Conservation (phyloP, 2,797 vertebrate species). For the Onychomys torridus region DNA sequence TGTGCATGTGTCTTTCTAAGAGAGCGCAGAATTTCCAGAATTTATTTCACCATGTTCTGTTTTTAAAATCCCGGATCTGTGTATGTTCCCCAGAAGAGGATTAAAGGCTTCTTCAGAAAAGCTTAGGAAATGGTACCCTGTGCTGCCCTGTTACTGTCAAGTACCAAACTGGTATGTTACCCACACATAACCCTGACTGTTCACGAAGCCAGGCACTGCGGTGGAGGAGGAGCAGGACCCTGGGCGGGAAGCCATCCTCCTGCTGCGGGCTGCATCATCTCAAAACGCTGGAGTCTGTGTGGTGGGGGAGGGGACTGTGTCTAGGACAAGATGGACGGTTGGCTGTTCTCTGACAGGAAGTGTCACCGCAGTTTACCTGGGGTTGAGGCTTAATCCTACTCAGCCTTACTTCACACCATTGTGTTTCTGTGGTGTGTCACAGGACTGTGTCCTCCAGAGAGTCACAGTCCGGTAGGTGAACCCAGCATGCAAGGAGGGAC, state of each 20-base stretch:
- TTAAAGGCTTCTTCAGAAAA: background rate
- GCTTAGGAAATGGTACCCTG: background rate
- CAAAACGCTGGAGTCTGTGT: background rate
- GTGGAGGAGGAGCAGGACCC: background rate
- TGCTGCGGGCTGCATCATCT: background rate
- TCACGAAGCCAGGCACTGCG: background rate
- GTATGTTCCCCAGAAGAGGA: conserved; percentile 4
- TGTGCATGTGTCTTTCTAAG: background rate
- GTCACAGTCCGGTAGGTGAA: background rate
- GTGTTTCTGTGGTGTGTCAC: background rate
- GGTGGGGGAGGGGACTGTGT: background rate
- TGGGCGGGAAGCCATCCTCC: background rate
- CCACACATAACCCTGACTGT: background rate
- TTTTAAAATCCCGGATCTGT: background rate
- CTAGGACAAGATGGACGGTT: background rate
- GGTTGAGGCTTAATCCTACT: background rate
- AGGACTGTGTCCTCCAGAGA: background rate
- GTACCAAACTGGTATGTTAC: background rate
- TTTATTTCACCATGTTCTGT: background rate
- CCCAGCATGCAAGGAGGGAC: background rate
- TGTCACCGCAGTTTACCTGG: background rate
- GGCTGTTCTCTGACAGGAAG: background rate
- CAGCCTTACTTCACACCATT: background rate
- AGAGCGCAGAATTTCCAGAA: background rate
- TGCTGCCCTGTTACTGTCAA: background rate